A percentile compares a stretch with the other conserved stretches of the same genome.
phyloP scores from a whole-genome alignment of 2,888 invertebrate species.

The Liopterus haemorrhoidalis region DNA sequence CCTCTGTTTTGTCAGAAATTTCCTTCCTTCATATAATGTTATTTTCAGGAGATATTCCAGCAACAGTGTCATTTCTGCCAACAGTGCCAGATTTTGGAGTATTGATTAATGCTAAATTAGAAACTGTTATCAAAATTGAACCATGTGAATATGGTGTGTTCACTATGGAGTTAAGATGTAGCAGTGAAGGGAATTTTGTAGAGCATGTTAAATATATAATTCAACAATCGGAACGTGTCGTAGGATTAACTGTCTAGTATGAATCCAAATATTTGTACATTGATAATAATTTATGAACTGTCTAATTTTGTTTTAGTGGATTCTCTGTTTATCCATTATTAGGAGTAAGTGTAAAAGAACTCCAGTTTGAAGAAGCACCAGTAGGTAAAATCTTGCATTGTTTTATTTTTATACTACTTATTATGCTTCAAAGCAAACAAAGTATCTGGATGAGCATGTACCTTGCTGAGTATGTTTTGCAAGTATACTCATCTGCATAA shows the following conservation, averaged over 20 bases:
- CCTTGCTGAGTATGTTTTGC: too few species aligned
- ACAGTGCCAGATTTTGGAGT: constrained; percentile 52
- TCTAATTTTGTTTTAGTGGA: constrained; percentile 48
- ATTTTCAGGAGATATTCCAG: constrained; percentile 54
- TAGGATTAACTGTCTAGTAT: constrained; percentile 56
- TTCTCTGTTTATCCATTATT: constrained; percentile 56
- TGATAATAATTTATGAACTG: constrained; percentile 7
- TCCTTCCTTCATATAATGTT: background rate
- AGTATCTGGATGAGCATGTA: too few species aligned
- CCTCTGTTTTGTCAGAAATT: constrained; percentile 3
- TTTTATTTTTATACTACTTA: too few species aligned
- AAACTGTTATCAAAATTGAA: too few species aligned
- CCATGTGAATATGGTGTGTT: constrained; percentile 52
- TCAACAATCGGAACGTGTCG: constrained; percentile 52
- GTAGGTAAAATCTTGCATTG: too few species aligned
- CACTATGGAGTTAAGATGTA: constrained; percentile 52
- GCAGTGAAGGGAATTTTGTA: constrained; percentile 55
- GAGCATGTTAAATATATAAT: constrained; percentile 56
- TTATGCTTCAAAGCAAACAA: too few species aligned
- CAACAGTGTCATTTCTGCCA: constrained; percentile 49
- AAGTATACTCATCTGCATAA: too few species aligned
- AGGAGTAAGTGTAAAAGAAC: constrained; percentile 48
- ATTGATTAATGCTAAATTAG: too few species aligned
- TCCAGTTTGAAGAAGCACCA: constrained; percentile 55
- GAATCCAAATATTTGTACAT: constrained; percentile 27